phyloP scores from a whole-genome alignment of 2,888 invertebrate species.

The Aleiodes leptofemur region DNA sequence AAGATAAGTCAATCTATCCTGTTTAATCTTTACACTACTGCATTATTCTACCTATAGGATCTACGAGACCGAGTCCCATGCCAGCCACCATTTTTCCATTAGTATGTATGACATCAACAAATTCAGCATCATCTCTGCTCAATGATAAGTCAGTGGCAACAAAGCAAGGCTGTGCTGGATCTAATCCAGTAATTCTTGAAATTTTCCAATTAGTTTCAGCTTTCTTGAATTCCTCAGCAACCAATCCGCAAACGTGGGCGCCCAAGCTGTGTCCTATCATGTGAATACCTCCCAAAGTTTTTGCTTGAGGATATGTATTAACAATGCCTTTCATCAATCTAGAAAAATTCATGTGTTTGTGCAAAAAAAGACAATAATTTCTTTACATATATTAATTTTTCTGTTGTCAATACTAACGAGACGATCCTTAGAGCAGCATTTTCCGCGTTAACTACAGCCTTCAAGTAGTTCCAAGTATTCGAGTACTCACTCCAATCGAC shows the following conservation, averaged over 20 bases:
- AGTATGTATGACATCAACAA: slow-evolving; percentile 81
- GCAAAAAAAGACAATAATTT: not conserved
- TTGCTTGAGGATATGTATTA: slow-evolving; percentile 69
- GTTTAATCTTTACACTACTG: not conserved
- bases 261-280: slow-evolving; percentile 81
- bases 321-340: slow-evolving; percentile 77
- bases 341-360: slow-evolving; percentile 35
- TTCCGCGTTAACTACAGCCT: slow-evolving; percentile 79
- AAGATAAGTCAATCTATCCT: not conserved
- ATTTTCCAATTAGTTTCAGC: slow-evolving; percentile 66
- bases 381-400: not conserved
- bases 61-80: slow-evolving; percentile 79
- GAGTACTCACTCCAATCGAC: slow-evolving; percentile 82
- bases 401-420: slow-evolving; percentile 68
- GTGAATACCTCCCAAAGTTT: slow-evolving; percentile 74
- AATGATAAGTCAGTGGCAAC: slow-evolving; percentile 74
- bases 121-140: slow-evolving; percentile 78
- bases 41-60: slow-evolving; percentile 76
- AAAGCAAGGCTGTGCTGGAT: slow-evolving; percentile 82
- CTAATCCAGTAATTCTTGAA: slow-evolving; percentile 77
- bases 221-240: slow-evolving; percentile 76
- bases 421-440: slow-evolving; percentile 78
- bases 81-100: slow-evolving; percentile 77
- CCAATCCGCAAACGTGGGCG: slow-evolving; percentile 79
- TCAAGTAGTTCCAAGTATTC: slow-evolving; percentile 80